Evolutionary conservation across 2,797 vertebrate genomes (phyloP).

Genomic region (Micropoecilia bifurca): DNA sequence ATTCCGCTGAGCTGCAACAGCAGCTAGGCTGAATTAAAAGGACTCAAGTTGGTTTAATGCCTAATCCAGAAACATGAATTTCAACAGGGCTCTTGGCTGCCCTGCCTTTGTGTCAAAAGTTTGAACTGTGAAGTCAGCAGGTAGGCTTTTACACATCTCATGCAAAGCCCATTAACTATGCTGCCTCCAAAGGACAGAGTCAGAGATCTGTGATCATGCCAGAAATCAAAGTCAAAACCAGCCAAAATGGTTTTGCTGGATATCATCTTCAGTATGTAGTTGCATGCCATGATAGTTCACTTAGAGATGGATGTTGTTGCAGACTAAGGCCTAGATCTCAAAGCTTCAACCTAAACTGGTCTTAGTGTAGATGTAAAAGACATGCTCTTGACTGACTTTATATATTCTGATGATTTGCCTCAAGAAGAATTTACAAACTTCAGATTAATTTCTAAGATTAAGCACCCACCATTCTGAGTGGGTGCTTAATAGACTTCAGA

Average conservation of each 20-base stretch:
- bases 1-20: conserved; percentile 9
- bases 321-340: conserved; percentile 43
- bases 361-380: conserved; percentile 31
- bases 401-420: conserved; percentile 22
- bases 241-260: conserved; percentile 71
- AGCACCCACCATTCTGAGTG: conserved; percentile 5
- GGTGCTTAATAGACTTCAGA: conserved; percentile 7
- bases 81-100: conserved; percentile 48
- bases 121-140: conserved; percentile 69
- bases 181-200: conserved; percentile 57
- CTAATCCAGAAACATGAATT: conserved; percentile 64
- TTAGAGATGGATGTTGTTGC: conserved; percentile 43
- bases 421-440: conserved; percentile 32
- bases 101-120: conserved; percentile 57
- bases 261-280: conserved; percentile 53
- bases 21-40: conserved; percentile 29
- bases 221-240: conserved; percentile 64
- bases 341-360: conserved; percentile 47
- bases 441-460: conserved; percentile 27
- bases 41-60: conserved; percentile 44
- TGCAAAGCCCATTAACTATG: conserved; percentile 77
- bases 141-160: conserved; percentile 74
- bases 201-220: conserved; percentile 62
- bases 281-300: conserved; percentile 60
- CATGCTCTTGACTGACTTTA: conserved; percentile 21